Base-by-base conservation (phyloP, 2,113 vertebrate genomes). In the Eleginops maclovinus region DNA sequence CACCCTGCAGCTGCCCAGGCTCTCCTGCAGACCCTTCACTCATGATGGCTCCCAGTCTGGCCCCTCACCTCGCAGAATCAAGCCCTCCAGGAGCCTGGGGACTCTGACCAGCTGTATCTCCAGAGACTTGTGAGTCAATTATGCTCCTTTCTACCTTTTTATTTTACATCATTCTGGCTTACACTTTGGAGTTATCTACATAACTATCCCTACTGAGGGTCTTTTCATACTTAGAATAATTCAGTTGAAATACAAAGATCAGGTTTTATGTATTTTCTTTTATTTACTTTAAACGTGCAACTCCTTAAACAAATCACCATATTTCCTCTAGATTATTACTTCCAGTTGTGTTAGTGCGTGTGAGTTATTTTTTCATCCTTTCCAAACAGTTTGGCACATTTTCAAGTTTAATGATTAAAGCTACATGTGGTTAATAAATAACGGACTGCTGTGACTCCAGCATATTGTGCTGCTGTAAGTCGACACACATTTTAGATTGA, bases 1-100 rank as follows among this genome's bases (percentile, higher is more conserved):
- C 16, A 92, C 87, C 11, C 94, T 95, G 2, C 58, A 95, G 71
- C 92, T 96, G 40, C 96, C 96, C 0, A 89, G 90, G 0, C 78
- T 96, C 43, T 93, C 89, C 0, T 91, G 89, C 80, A 88, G 73
- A 93, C 88, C 4, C 26, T 83, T 17, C 2, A 1, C 2, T 4
- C 77, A n/a, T 93, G 89, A 87, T 58, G 83, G 50, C 11, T 2
- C 66, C 82, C 6, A 24, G 40, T 82, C 54, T 65, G 83, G 7
- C 17, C 21, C 46, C 68, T 43, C 0, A 0, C 44, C 69, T 63
- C 26, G 0, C 81, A 89, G 41, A 92, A 88, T 87, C 61, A 75
- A 92, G 91, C 81, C 91, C 92, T 91, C 84, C 87, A 82, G 89
- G 84, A 82, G 90, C 86, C 46, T 90, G 4, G 91, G 89, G 16